Evolutionary conservation across 2,113 vertebrate genomes (phyloP).

Genomic region (Mustela lutreola): DNA sequence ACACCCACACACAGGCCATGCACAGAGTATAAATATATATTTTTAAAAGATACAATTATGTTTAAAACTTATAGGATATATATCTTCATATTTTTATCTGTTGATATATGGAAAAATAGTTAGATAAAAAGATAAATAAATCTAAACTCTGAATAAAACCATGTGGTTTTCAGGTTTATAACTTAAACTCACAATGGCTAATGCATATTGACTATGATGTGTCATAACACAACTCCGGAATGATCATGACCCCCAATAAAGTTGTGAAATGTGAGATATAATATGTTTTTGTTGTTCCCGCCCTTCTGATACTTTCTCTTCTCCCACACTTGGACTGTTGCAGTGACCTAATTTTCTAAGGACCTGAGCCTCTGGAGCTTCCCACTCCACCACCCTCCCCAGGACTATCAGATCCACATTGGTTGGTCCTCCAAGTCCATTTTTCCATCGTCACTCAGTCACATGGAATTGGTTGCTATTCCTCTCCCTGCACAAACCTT

Average conservation of each 20-base stretch:
- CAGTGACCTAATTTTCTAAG: not conserved
- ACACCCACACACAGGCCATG: not conserved
- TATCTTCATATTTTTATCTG: not conserved
- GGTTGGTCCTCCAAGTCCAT: not conserved
- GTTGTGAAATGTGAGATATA: not conserved
- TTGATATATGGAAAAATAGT: not conserved
- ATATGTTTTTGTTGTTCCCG: not conserved
- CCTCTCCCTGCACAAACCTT: not conserved
- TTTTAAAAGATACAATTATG: not conserved
- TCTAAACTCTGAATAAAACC: not conserved
- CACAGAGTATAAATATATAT: not conserved
- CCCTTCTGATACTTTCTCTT: not conserved
- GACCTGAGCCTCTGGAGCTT: not conserved
- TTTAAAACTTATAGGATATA: not conserved
- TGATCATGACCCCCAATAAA: not conserved
- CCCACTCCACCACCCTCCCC: not conserved
- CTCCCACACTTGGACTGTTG: not conserved
- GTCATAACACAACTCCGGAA: not conserved
- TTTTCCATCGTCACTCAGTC: not conserved
- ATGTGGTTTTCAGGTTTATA: not conserved
- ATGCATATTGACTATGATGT: not conserved
- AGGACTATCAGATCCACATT: not conserved
- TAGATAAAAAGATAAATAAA: not conserved
- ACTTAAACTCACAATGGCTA: constrained; percentile 12
- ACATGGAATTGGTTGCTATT: not conserved